Evolutionary conservation across 2,113 vertebrate species (phyloP).

Genomic region (Plotosus lineatus): DNA sequence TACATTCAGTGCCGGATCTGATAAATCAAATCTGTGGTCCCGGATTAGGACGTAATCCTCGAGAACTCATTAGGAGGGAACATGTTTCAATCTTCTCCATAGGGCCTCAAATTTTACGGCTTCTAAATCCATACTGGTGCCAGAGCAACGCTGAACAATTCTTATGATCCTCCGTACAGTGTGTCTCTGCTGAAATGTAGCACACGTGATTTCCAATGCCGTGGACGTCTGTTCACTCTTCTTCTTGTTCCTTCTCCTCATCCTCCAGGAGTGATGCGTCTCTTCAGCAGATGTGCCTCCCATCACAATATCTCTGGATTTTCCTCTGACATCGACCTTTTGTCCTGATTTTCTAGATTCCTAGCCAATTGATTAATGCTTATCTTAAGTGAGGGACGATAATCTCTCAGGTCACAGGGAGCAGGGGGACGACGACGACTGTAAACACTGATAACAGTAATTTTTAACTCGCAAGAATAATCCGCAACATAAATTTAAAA

Average conservation of each 20-base stretch:
- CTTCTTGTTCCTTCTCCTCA: too few species aligned
- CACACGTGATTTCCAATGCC: conserved; percentile 13
- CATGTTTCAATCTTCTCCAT: conserved; percentile 2
- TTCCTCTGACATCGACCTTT: neutral
- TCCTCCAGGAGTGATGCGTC: conserved; percentile 9
- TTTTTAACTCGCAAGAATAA: conserved; percentile 15
- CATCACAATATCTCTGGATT: neutral
- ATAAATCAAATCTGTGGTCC: conserved; percentile 41
- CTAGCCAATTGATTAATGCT: conserved; percentile 23
- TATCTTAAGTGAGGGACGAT: neutral
- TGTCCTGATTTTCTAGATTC: neutral
- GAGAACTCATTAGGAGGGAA: conserved; percentile 23
- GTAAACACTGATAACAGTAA: conserved; percentile 7
- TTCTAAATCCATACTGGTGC: conserved; percentile 7
- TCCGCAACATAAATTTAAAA: neutral
- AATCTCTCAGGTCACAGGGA: conserved; percentile 16
- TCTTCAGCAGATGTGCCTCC: neutral
- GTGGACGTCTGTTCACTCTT: neutral
- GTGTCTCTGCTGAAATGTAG: conserved; percentile 8
- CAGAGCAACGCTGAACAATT: conserved; percentile 1
- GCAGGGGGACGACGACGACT: conserved; percentile 11
- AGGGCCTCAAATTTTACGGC: conserved; percentile 13
- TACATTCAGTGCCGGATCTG: neutral
- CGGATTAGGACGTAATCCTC: conserved; percentile 30
- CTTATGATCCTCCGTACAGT: neutral